A percentile compares a stretch with the other conserved stretches of the same genome.
Conservation (phyloP, 2,113 vertebrate genomes). For the Genyomyrus donnyi region DNA sequence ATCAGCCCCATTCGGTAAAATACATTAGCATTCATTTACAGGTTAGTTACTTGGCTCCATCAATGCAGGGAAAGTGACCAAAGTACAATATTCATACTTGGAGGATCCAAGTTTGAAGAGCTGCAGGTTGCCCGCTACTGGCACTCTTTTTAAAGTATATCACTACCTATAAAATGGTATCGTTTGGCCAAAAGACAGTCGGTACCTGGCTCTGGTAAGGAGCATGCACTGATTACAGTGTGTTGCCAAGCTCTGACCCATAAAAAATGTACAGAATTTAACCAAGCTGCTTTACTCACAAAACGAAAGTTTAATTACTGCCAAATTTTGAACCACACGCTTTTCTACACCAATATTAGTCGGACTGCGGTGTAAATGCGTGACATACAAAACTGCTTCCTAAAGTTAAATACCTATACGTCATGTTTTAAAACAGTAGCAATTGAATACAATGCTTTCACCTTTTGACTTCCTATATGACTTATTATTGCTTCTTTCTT, state of each 20-base stretch:
- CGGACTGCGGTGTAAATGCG: background rate
- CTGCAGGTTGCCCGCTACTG: background rate
- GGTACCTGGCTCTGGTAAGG: background rate
- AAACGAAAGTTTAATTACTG: background rate
- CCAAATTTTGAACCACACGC: background rate
- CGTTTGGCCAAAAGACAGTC: background rate
- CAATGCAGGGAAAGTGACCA: background rate
- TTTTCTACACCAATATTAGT: background rate
- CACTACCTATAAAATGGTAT: background rate
- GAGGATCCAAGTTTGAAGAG: background rate
- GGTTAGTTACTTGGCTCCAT: background rate
- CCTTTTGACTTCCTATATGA: background rate
- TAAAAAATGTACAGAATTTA: background rate
- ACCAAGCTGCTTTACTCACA: background rate
- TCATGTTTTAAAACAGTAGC: background rate
- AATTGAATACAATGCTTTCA: background rate
- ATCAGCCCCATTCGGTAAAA: background rate
- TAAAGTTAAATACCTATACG: background rate
- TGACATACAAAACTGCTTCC: background rate
- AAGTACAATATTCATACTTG: background rate
- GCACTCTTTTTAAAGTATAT: background rate
- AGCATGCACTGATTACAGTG: too few species aligned
- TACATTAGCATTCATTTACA: background rate
- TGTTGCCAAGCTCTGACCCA: background rate
- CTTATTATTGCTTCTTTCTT: background rate